A percentile compares a stretch with the other conserved stretches of the same genome.
Conservation (phyloP, 2,888 invertebrate genomes). For the Glyphotaelius pellucidus region DNA sequence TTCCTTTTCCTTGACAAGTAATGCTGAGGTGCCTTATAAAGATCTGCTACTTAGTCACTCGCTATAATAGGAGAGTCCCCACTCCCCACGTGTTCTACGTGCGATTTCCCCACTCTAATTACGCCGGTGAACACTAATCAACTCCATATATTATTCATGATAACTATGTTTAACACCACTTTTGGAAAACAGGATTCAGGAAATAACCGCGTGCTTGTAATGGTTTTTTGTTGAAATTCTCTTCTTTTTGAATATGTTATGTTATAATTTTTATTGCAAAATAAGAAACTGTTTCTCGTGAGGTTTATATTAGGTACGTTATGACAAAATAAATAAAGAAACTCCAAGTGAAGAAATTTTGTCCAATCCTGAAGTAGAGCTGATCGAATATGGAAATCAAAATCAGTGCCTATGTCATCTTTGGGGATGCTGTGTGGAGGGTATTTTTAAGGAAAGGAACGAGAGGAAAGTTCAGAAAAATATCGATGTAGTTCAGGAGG, state of each 20-base stretch:
- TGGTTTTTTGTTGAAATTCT: neutral
- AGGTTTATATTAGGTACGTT: neutral
- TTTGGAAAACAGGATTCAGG: neutral
- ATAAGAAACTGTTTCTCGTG: neutral
- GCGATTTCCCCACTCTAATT: neutral
- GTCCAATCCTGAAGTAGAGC: too few species aligned
- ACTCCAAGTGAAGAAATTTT: too few species aligned
- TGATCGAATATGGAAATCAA: too few species aligned
- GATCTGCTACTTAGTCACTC: neutral
- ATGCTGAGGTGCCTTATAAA: neutral
- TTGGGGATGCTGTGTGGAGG: too few species aligned
- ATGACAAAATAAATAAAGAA: neutral
- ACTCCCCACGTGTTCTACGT: neutral
- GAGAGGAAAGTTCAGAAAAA: too few species aligned
- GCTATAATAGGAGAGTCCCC: neutral
- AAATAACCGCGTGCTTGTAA: neutral
- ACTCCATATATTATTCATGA: neutral
- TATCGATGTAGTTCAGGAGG: too few species aligned
- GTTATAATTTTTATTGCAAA: neutral
- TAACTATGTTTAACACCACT: neutral
- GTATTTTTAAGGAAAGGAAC: too few species aligned
- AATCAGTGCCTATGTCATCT: too few species aligned
- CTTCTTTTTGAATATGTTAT: neutral
- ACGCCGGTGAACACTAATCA: neutral
- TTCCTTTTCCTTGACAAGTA: neutral